Evolutionary conservation across 2,888 invertebrate species (phyloP).

Genomic region (Drosophila antonietae): DNA sequence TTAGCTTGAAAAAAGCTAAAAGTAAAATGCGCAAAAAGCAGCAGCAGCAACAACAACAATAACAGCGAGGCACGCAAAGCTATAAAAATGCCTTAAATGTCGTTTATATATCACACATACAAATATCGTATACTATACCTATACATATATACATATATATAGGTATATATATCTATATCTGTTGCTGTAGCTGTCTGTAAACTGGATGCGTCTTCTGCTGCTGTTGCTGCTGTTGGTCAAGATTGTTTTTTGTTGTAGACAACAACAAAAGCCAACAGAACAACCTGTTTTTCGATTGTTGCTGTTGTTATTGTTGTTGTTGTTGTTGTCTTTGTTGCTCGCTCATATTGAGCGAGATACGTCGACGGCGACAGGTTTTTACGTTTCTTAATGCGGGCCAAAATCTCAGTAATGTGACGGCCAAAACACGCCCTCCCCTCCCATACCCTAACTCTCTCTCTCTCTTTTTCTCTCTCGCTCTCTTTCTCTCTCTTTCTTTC

Average conservation of each 20-base stretch:
- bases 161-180: conserved; percentile 8
- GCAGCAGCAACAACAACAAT: conserved; percentile 36
- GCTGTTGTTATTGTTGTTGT: background rate
- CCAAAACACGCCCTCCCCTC: conserved; percentile 16
- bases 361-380: conserved; percentile 66
- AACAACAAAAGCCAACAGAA: conserved; percentile 53
- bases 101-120: conserved; percentile 60
- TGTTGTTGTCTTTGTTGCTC: conserved; percentile 34
- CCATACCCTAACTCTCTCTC: background rate
- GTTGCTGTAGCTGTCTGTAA: conserved; percentile 37
- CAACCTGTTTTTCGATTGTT: conserved; percentile 62
- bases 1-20: conserved; percentile 44
- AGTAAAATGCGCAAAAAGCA: conserved; percentile 62
- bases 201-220: conserved; percentile 55
- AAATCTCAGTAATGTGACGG: conserved; percentile 65
- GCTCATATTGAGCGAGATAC: conserved; percentile 54
- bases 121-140: background rate
- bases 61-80: conserved; percentile 63
- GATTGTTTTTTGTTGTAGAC: conserved; percentile 69
- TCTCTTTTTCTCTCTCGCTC: background rate
- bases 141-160: background rate
- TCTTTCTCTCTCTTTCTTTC: background rate
- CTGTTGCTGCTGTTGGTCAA: conserved; percentile 47
- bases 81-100: conserved; percentile 80
- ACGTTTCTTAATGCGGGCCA: conserved; percentile 71